Base-by-base conservation (phyloP, 2,113 vertebrate genomes). In the Leucosticte australis region DNA sequence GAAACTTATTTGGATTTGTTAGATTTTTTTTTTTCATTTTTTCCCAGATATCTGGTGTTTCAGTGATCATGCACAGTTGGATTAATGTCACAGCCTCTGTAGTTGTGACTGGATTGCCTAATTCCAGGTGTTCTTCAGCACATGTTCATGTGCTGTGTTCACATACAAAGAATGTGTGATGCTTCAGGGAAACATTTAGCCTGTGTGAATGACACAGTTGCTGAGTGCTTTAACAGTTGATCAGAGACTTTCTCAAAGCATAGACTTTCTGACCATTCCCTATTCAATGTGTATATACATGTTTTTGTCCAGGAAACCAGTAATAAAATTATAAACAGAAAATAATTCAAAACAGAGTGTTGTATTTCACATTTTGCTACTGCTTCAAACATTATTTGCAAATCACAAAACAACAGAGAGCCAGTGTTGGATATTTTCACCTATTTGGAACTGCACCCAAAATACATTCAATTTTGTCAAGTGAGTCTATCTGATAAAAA, bases 151-250 rank as follows among this genome's bases (percentile, higher is more conserved):
- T 62, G 52, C 75, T 90, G 3, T n/a, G 50, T 87, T 93, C 71
- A 68, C 15, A 26, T 73, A 31, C 63, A 57, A 85, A 77, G 85
- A 64, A 90, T 57, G 50, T 74, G 80, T 89, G 89, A 62, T 95
- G 83, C 89, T 94, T 95, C 67, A 50, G 93, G 93, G 89, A 92
- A 89, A 89, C 68, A 76, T 95, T 92, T 55, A n/a, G 52, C 63
- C 73, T 89, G 64, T 4, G 2, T 90, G 75, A 92, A 76, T 56
- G 86, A 88, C 83, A 92, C 57, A 63, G 52, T 57, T 69, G 46
- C 83, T 80, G 77, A 94, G 67, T 74, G 41, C 76, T 92, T 77
- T 77, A 92, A 90, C 63, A 64, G 79, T 78, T 85, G 49, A 24
- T 59, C 41, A 60, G 85, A 76, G 91, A 92, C 31, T 83, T 83